Evolutionary conservation across 2,797 vertebrate genomes (phyloP).

Genomic region (Hemibagrus guttatus): DNA sequence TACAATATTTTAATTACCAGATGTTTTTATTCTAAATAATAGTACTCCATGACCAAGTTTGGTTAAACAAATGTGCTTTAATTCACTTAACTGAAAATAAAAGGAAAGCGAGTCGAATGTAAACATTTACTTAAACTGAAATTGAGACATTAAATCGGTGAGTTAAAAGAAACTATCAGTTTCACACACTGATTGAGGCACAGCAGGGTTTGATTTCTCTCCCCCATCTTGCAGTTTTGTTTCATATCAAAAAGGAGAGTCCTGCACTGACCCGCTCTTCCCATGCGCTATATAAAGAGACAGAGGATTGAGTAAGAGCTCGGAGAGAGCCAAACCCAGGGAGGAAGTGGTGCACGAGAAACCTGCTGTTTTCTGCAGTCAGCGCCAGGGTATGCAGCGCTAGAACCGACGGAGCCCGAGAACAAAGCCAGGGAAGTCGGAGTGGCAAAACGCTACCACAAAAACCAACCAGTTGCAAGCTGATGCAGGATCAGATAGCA

Average conservation of each 20-base stretch:
- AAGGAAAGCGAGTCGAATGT: background rate
- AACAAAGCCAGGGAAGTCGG: slow-evolving; percentile 51
- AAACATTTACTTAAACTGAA: background rate
- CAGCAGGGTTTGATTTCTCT: slow-evolving; percentile 32
- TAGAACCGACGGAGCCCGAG: slow-evolving; percentile 34
- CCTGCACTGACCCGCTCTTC: slow-evolving; percentile 75
- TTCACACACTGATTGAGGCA: background rate
- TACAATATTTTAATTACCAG: background rate
- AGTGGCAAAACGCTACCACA: slow-evolving; percentile 61
- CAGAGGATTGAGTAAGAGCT: slow-evolving; percentile 76
- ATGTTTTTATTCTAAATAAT: background rate
- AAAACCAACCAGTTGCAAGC: slow-evolving; percentile 65
- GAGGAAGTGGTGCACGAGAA: slow-evolving; percentile 59
- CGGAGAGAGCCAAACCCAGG: slow-evolving; percentile 63
- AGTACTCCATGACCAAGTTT: background rate
- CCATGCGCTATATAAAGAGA: slow-evolving; percentile 75
- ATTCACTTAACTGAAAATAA: background rate
- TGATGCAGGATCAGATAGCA: slow-evolving; percentile 68
- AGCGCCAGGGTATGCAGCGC: slow-evolving; percentile 23
- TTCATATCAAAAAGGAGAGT: slow-evolving; percentile 57
- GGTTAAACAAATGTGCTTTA: background rate
- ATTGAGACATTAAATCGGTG: background rate
- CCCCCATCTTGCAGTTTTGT: slow-evolving; percentile 44
- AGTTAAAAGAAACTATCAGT: slow-evolving; percentile 20
- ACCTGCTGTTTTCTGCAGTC: slow-evolving; percentile 45